These are phyloP conservation scores for Drosophila mimetica DNA, from an alignment of 2,888 invertebrate genomes.

Conservation along the genomic window DNA sequence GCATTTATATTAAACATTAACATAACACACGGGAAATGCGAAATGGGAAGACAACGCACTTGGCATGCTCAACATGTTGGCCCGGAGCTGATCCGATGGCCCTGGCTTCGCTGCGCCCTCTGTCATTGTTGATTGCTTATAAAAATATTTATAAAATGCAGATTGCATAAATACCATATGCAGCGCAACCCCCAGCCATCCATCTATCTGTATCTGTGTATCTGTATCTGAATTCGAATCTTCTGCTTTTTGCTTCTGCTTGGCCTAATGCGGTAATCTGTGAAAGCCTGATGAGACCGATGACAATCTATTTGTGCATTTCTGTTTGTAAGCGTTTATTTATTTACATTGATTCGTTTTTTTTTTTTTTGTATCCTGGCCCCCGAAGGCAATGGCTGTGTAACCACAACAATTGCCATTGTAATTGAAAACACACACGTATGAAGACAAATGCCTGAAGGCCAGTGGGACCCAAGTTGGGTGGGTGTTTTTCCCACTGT, in stretches of 20 bases:
- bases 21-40: conserved; percentile 47
- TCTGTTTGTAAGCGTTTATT: conserved; percentile 66
- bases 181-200: conserved; percentile 15
- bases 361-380: not conserved
- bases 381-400: conserved; percentile 19
- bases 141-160: conserved; percentile 78
- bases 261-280: conserved; percentile 53
- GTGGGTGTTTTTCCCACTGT: conserved; percentile 48
- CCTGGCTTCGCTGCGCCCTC: conserved; percentile 22
- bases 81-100: conserved; percentile 38
- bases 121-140: conserved; percentile 71
- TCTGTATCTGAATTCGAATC: conserved; percentile 13
- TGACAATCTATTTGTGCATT: conserved; percentile 56
- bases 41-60: conserved; percentile 57
- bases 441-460: conserved; percentile 59
- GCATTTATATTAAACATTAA: conserved; percentile 77
- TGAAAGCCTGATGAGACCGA: conserved; percentile 43
- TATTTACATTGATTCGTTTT: conserved; percentile 60
- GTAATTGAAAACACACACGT: conserved; percentile 64
- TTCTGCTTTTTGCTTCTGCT: conserved; percentile 10
- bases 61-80: conserved; percentile 65
- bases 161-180: conserved; percentile 68
- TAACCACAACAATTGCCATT: conserved; percentile 73
- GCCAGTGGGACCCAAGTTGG: conserved; percentile 43
- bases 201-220: not conserved